phyloP scores from a whole-genome alignment of 2,888 invertebrate species.

The Trileptium ribeirensis region DNA sequence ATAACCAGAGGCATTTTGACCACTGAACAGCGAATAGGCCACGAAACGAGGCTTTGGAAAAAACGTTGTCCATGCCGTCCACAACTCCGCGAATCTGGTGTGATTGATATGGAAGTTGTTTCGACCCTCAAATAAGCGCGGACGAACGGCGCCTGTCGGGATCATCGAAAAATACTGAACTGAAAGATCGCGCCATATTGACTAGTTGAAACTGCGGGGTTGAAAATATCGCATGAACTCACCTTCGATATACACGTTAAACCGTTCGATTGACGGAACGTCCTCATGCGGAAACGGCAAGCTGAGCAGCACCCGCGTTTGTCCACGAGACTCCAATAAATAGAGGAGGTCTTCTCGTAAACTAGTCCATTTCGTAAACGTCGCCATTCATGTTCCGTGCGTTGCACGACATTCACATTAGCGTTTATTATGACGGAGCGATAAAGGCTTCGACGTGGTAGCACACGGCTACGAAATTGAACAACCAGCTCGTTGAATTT shows the following conservation, averaged over 20 bases:
- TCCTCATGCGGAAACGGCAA: not conserved
- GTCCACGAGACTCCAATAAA: not conserved
- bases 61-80: not conserved
- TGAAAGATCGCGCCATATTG: not conserved
- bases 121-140: not conserved
- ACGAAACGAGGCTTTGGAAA: not conserved
- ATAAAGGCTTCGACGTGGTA: not conserved
- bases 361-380: not conserved
- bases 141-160: not conserved
- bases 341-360: not conserved
- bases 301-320: not conserved
- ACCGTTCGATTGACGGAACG: not conserved
- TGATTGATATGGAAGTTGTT: not conserved
- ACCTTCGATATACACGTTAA: not conserved
- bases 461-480: not conserved
- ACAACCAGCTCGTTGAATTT: not conserved
- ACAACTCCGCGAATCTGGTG: not conserved
- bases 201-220: not conserved
- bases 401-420: not conserved
- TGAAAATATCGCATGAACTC: not conserved
- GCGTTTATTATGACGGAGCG: not conserved
- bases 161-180: not conserved
- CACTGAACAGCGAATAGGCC: not conserved
- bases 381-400: not conserved
- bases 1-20: too few relatives aligned